Evolutionary conservation across 2,113 vertebrate genomes (phyloP).

Genomic region (Genyomyrus donnyi): DNA sequence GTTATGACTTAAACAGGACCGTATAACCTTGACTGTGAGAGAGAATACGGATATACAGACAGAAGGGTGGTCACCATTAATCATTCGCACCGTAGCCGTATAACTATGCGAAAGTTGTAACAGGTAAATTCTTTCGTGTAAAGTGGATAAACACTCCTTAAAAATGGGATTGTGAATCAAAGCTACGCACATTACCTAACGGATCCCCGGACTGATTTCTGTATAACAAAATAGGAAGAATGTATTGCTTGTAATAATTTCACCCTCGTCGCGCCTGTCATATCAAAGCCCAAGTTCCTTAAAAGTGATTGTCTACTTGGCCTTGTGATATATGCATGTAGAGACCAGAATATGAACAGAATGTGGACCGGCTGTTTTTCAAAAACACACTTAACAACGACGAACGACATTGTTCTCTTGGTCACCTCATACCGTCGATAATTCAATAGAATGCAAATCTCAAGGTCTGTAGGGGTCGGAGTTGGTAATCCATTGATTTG

Average conservation of each 20-base stretch:
- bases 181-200: no score
- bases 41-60: neutral
- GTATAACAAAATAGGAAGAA: neutral
- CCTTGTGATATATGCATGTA: neutral
- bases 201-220: neutral
- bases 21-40: neutral
- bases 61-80: neutral
- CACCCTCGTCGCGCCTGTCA: neutral
- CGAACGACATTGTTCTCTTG: constrained; percentile 56
- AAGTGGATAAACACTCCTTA: neutral
- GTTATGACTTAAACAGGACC: neutral
- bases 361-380: constrained; percentile 48
- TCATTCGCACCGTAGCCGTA: neutral
- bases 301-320: neutral
- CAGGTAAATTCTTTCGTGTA: neutral
- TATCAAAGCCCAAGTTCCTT: neutral
- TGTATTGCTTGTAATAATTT: neutral
- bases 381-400: constrained; percentile 52
- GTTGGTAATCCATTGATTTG: constrained; percentile 65
- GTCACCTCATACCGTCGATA: constrained; percentile 53
- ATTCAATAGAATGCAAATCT: constrained; percentile 65
- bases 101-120: neutral
- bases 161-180: neutral
- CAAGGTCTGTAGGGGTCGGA: constrained; percentile 54
- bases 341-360: neutral